These are phyloP conservation scores for Podilymbus podiceps DNA, from an alignment of 2,113 vertebrate genomes.

Conservation along the genomic window DNA sequence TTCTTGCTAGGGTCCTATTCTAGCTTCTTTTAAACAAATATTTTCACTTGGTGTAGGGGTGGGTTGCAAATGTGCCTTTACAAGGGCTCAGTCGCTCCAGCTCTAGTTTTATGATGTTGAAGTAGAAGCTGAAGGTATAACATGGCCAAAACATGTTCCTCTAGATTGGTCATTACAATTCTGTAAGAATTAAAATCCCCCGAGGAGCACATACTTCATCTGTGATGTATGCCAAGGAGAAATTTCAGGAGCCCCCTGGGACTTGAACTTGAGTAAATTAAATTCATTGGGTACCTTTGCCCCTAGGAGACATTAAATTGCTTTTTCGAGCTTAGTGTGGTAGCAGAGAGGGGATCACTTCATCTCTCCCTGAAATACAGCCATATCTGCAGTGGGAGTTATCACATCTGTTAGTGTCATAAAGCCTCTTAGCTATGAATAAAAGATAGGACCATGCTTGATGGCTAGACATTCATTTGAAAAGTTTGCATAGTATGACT, in stretches of 20 bases:
- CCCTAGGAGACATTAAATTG: neutral
- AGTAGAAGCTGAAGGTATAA: neutral
- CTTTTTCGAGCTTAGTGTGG: neutral
- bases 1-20: neutral
- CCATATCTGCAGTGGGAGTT: neutral
- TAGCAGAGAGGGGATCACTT: neutral
- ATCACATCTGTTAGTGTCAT: neutral
- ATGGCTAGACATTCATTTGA: neutral
- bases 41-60: neutral
- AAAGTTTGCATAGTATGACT: neutral
- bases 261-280: neutral
- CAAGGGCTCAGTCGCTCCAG: neutral
- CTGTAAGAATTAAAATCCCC: neutral
- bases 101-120: neutral
- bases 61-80: conserved; percentile 7
- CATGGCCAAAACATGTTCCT: neutral
- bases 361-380: neutral
- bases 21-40: neutral
- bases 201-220: neutral
- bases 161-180: neutral
- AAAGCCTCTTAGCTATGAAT: neutral
- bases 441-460: neutral
- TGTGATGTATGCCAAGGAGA: neutral
- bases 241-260: neutral
- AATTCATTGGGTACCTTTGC: neutral